These are phyloP conservation scores for Lamprotornis superbus DNA, from an alignment of 2,113 vertebrate genomes.

Conservation along the genomic window DNA sequence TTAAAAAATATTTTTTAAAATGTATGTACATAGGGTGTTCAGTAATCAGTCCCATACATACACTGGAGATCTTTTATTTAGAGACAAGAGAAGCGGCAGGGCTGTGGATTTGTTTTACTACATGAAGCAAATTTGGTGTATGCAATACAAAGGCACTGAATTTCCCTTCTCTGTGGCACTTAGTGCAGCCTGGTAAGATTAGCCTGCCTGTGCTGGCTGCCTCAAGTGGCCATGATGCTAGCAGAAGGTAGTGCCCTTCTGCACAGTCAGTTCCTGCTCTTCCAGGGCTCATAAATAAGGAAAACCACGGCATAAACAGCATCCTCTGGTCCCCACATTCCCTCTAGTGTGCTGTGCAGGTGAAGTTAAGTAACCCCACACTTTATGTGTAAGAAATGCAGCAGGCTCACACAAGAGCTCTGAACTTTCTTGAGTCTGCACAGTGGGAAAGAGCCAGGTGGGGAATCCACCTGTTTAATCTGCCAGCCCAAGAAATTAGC, in stretches of 20 bases:
- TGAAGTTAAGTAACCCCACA: not conserved
- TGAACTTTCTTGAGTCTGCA: not conserved
- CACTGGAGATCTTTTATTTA: not conserved
- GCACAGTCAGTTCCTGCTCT: not conserved
- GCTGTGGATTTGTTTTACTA: not conserved
- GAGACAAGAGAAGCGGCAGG: not conserved
- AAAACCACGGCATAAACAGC: rapidly evolving
- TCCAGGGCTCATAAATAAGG: not conserved
- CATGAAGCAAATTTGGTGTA: not conserved
- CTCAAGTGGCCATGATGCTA: rapidly evolving
- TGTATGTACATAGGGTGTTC: not conserved
- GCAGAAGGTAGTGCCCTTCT: not conserved
- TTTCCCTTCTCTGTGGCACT: not conserved
- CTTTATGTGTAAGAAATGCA: not conserved
- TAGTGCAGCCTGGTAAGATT: not conserved
- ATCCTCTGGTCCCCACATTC: not conserved
- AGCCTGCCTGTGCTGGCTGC: not conserved
- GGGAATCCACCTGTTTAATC: not conserved
- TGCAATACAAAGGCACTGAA: not conserved
- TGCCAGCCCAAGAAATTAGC: not conserved
- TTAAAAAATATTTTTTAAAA: not conserved
- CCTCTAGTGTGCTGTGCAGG: not conserved
- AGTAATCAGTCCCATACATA: not conserved
- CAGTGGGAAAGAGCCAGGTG: rapidly evolving
- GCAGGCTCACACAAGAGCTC: not conserved